Evolutionary conservation across 1,140 invertebrate species (phyloP), one percentile per base, ranked within the genome.

Genomic region (Drosophila malerkotliana): DNA sequence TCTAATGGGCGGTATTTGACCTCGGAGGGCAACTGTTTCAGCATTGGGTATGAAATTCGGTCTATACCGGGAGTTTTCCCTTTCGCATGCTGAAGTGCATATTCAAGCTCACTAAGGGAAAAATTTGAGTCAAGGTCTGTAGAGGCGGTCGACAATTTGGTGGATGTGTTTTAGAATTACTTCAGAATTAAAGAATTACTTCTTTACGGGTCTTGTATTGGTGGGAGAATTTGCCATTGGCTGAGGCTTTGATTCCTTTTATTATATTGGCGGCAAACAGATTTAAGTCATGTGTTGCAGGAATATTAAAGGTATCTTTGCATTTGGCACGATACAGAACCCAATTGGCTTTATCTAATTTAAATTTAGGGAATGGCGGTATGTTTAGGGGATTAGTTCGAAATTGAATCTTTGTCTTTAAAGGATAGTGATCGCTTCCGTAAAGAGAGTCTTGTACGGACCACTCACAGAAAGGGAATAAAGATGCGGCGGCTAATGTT

Each of bases 391-490:
- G 6, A 15, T 9, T 58, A 5, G 15, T 51, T 14, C 5, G 30
- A 12, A 26, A 18, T 18, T 18, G 18, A 18, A 18, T 1, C 0
- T 58, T 3, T 32, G 30, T 34, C 6, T 2, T 30, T 51, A 39
- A 8, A 14, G 53, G 61, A 56, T 39, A 48, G 26, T 64, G 14
- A 39, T 64, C 61, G 21, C 61, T 60, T 28, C 61, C 54, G 4
- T 49, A 48, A 2, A 49, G 26, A 21, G 47, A 52, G 47, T 60
- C 58, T 58, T 64, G 37, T 41, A 58, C n/a, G 15, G 45, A 58
- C 54, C 62, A 58, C 10, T 30, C 51, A 30, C 26, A 51, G 18
- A 59, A 66, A 44, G 63, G 56, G 26, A 59, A 12, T 37, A 66
- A 4, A 1, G 56, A 66, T 59, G 48, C 45, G 55, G 55, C 51